Base-by-base conservation (phyloP, 2,888 invertebrate genomes). In the Leucophenga maculata region DNA sequence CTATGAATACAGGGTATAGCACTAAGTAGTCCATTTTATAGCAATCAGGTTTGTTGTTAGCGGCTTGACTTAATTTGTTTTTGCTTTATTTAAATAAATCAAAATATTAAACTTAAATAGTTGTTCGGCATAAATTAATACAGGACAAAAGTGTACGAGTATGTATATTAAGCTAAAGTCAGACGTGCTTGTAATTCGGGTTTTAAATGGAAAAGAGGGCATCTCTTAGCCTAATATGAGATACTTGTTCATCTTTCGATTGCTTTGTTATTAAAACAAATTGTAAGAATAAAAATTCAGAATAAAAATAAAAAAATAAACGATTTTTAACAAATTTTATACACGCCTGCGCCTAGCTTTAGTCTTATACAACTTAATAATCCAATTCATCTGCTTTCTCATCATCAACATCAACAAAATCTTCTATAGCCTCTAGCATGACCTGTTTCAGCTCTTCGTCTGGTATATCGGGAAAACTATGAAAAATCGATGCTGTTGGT, bases 401-500 rank as follows among this genome's bases (percentile, higher is more conserved):
- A 20, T 64, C 8, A 1, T 1, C 26, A 26, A 6, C 26, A 57
- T 54, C 54, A 13, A 20, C 54, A 20, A 20, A 18, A 54, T 13
- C 22, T 3, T 20, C 54, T 9, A 22, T 26, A 18, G 57, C 14
- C 1, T 57, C n/a, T 16, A 50, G 50, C 18, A 50, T n/a, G 3
- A 6, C 50, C 16, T 50, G 16, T 6, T 57, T n/a, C 14, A 64
- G 62, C 6, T 32, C 48, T 13, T 32, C 62, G 11, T 68, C 71
- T 48, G 86, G 86, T 65, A 85, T 83, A 68, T 87, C 86, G 1
- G 85, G 86, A 65, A 86, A 87, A 2, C 78, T 77, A 64, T 83
- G 84, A 46, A 84, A 87, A 1, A 86, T 72, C 0, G 73, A 62
- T 0, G 78, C 73, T 0, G 69, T 76, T 14, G 80, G 79, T 44